Conservation (phyloP, 2,797 vertebrate species). For the Thripadectes ignobilis region DNA sequence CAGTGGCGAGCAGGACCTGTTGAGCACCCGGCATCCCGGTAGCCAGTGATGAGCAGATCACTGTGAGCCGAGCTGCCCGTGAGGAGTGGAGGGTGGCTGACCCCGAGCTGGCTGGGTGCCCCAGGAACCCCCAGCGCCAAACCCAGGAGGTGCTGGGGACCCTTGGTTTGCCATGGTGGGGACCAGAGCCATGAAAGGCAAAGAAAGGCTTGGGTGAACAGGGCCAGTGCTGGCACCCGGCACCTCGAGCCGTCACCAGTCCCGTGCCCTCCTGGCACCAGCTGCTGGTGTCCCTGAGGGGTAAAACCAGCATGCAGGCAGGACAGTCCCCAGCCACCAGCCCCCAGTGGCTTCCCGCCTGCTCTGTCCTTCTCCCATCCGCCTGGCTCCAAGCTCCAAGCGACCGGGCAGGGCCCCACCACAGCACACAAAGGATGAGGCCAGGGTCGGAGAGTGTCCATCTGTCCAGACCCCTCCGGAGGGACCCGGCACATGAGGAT, state of each 20-base stretch:
- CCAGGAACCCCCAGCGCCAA: neutral
- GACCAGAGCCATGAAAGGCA: neutral
- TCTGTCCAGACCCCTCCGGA: neutral
- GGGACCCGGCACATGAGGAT: rapidly evolving
- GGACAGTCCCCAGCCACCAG: neutral
- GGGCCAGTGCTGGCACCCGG: neutral
- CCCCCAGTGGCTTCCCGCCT: neutral
- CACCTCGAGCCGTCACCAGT: neutral
- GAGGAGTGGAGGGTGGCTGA: neutral
- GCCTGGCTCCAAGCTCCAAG: neutral
- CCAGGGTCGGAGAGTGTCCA: neutral
- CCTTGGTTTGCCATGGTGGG: rapidly evolving
- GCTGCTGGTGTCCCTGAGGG: neutral
- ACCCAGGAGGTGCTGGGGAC: neutral
- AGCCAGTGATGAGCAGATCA: rapidly evolving
- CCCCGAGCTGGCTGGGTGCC: neutral
- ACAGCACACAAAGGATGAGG: constrained; percentile 48
- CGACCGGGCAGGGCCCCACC: neutral
- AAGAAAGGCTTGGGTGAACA: neutral
- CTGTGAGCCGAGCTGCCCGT: rapidly evolving
- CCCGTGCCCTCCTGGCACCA: neutral
- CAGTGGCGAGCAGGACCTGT: neutral
- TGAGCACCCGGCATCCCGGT: neutral
- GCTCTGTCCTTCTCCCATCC: neutral
- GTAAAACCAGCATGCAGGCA: neutral